A percentile compares a stretch with the other conserved stretches of the same genome.
These are phyloP conservation scores for Percina caprodes DNA, from an alignment of 2,113 vertebrate species.

Conservation along the genomic window DNA sequence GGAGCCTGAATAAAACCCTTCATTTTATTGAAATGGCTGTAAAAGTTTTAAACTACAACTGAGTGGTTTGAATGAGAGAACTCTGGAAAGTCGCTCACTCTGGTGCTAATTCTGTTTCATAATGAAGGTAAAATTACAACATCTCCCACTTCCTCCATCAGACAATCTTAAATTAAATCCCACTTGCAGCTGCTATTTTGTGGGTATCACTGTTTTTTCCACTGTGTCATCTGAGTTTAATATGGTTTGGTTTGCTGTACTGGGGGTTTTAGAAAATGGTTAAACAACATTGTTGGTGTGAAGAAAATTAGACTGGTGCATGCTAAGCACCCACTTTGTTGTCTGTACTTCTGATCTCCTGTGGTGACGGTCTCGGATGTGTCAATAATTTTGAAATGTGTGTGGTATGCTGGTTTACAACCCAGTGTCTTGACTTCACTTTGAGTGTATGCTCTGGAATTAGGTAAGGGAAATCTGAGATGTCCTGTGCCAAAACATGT, in stretches of 20 bases:
- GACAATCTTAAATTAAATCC: constrained; percentile 32
- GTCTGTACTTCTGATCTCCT: not conserved
- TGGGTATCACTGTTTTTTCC: constrained; percentile 19
- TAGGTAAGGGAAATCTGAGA: not conserved
- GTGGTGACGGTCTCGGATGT: not conserved
- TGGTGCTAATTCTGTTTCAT: constrained; percentile 11
- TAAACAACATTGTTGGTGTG: not conserved
- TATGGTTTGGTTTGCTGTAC: not conserved
- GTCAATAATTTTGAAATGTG: not conserved
- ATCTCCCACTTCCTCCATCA: constrained; percentile 47
- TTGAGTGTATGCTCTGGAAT: not conserved
- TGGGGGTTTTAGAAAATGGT: not conserved
- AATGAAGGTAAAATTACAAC: constrained; percentile 20
- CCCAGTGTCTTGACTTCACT: not conserved
- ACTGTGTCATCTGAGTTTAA: not conserved
- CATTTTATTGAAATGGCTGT: too few species aligned
- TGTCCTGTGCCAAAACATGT: not conserved
- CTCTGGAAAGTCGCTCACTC: not conserved
- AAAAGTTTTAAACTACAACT: too few species aligned
- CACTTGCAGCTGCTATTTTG: constrained; percentile 4
- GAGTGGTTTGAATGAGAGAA: too few species aligned
- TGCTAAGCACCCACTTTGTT: not conserved
- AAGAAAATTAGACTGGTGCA: not conserved
- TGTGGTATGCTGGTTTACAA: not conserved
- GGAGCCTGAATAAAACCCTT: too few species aligned